Base-by-base conservation (phyloP, 2,113 vertebrate species). In the Crocuta crocuta region DNA sequence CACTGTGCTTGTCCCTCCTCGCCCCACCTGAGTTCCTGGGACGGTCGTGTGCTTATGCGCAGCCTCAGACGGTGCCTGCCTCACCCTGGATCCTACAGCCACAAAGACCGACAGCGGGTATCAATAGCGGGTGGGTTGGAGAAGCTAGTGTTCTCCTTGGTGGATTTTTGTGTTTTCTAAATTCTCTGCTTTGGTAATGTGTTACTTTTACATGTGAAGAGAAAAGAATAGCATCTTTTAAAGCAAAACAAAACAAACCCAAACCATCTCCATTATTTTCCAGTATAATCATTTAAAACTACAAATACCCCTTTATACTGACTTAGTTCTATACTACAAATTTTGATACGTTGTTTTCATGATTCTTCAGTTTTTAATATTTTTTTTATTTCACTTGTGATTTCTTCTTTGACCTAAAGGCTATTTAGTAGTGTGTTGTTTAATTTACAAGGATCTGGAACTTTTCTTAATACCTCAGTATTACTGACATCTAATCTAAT, bases 51-150 rank as follows among this genome's bases (percentile, higher is more conserved):
- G 73, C 24, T 45, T 45, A 13, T 76, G 39, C 24, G 15, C 43
- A 16, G 11, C 87, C 10, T 4, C 5, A 1, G 35, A 16, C 0
- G 0, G 11, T 0, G 11, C 11, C 8, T 0, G 5, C 4, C 0
- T 31, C 58, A 2, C 13, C 1, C 39, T 4, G 45, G 28, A 10
- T n/a, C 23, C 16, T 2, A 2, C 0, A 1, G 35, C 12, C 5
- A 0, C 17, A 5, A 43, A 21, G 21, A 5, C 48, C 48, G 0
- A 4, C 19, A 0, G 61, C 16, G 16, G 2, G 8, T 63, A 17
- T 26, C n/a, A 0, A 17, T 9, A 0, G 53, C 12, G 4, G 1
- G 39, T 1, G 4, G 50, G 80, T 2, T 2, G 10, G 58, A 61
- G 55, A 58, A 43, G 7, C 2, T 16, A 10, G 9, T 6, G 26